phyloP scores from a whole-genome alignment of 2,888 invertebrate species.

The Phengaris alcon region DNA sequence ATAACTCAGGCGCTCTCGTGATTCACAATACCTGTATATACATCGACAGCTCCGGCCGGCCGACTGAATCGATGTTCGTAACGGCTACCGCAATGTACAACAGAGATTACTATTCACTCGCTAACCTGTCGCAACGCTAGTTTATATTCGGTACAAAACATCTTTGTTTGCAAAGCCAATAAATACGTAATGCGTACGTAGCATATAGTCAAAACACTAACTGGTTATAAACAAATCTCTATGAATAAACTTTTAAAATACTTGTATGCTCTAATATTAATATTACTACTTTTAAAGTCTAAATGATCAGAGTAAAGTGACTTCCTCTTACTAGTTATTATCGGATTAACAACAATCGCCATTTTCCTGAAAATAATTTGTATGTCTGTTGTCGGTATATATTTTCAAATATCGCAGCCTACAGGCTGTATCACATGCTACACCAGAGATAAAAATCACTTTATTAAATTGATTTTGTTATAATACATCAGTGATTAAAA shows the following conservation, averaged over 20 bases:
- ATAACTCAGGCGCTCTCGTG: neutral
- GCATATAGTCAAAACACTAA: neutral
- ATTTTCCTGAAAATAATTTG: neutral
- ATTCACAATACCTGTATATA: neutral
- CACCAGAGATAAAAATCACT: no score
- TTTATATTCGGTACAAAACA: slow-evolving; percentile 18
- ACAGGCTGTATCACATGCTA: no score
- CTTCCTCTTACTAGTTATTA: neutral
- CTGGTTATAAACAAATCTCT: neutral
- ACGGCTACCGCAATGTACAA: slow-evolving; percentile 9
- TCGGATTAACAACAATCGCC: neutral
- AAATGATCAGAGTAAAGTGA: neutral
- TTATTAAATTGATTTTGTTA: no score
- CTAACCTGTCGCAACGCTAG: neutral
- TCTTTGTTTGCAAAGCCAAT: slow-evolving; percentile 20
- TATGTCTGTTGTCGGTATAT: no score
- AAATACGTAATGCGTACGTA: slow-evolving; percentile 11
- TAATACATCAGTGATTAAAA: no score
- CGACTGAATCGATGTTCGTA: slow-evolving; percentile 6
- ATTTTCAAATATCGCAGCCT: no score
- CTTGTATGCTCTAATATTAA: neutral
- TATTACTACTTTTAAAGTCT: neutral
- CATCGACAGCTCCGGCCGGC: neutral
- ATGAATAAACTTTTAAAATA: neutral
- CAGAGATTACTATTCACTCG: neutral